Evolutionary conservation across 2,113 vertebrate species (phyloP), one percentile per base, ranked within the genome.

Genomic region (Empidonax traillii): DNA sequence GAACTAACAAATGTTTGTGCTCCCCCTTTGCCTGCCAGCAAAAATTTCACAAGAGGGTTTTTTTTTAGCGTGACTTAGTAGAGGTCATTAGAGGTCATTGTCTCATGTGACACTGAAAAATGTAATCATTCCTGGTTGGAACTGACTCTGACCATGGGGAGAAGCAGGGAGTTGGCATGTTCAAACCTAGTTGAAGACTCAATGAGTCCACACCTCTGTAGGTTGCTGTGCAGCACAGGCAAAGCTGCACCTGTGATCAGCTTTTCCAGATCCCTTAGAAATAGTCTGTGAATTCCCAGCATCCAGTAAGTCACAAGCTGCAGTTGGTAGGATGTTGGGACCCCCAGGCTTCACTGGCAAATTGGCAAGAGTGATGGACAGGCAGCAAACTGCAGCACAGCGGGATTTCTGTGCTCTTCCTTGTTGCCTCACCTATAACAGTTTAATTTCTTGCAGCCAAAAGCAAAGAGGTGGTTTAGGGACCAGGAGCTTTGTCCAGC

Each of bases 41-140:
- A 80, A 83, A 85, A 71, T 80, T 84, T 88, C 68, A 69, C 75
- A 90, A 59, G 63, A 49, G 33, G 27, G 22, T 4, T 10, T 90
- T 76, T 35, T 49, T 80, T 80, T 85, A 80, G 46, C 1, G 0
- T 69, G 49, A 46, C 75, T 93, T 86, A 51, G 49, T 51, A 66
- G 55, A 92, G 72, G 68, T 74, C 72, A 56, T 49, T 92, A 66
- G 55, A 93, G 75, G 72, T 74, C 72, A 56, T 49, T 92, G 75
- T 90, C 75, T 93, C 79, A 83, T 46, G 55, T 86, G 85, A 86
- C 72, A 80, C 46, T 94, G 78, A 92, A 92, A 94, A 95, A 86
- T 90, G n/a, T 88, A 62, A 74, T 88, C 9, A 47, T 74, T 88
- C 47, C 52, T 86, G 75, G 46, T 63, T 65, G 46, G 78, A 90